Evolutionary conservation across 2,113 vertebrate species (phyloP), one percentile per base, ranked within the genome.

Genomic region (Motacilla tschutschensis): DNA sequence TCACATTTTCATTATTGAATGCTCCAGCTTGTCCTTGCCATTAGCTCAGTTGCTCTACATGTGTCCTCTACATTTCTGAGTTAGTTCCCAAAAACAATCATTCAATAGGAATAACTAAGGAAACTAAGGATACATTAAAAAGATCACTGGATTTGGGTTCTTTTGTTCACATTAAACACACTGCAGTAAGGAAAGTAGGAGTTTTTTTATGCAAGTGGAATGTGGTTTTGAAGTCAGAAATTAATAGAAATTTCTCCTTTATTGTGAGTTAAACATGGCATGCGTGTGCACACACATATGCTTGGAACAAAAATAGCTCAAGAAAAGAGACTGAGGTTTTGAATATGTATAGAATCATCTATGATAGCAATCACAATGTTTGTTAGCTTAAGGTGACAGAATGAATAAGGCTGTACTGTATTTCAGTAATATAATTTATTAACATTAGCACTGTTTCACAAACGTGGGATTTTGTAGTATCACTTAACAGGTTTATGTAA

Each of bases 221-320:
- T 44, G 10, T 44, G 5, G 6, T 48, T 91, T 83, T 73, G 64
- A 67, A 72, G 43, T 62, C 59, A 82, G 51, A 77, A 85, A 47
- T 57, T 1, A 79, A 51, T 7, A 51, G 9, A 31, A 65, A 35
- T 44, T 79, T 48, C n/a, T 83, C 12, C 57, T 77, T 26, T 35
- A 14, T 24, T 63, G 28, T 0, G 2, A 81, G 16, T 74, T 63
- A 62, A 79, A 69, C 33, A 71, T 1, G 17, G 24, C 22, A 28
- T 55, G 31, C 0, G 0, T 46, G 16, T 0, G 4, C 6, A 25
- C 14, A 41, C 13, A 33, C 21, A 33, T 26, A 53, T 20, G 5
- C 38, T 54, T 26, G 29, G 41, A 70, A 76, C 33, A 58, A 83
- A 83, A 83, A 31, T 47, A 81, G 5, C 29, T 85, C 47, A 70